Evolutionary conservation across 2,888 invertebrate genomes (phyloP), one percentile per base, ranked within the genome.

Genomic region (Oscheius sp.): DNA sequence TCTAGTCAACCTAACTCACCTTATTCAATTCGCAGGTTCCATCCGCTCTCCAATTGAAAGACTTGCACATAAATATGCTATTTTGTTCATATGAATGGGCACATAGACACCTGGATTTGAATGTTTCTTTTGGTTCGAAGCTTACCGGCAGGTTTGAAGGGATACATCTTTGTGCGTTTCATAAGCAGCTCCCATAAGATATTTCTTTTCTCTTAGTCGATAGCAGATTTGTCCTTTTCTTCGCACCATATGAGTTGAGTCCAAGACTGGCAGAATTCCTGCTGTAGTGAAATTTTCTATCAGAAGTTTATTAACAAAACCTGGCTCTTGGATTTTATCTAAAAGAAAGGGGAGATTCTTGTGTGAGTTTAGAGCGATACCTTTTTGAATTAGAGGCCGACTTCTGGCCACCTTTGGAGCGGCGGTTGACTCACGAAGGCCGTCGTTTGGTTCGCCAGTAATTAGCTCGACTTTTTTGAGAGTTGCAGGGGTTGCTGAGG

Each of bases 1-100:
- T 33, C 67, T 72, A 71, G 27, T 10, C 20, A 57, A 27, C 10
- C 25, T 75, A 72, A 45, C 76, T 74, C 66, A 75, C 84, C 34
- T 70, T 76, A 61, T 84, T 85, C 63, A 85, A 70, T 6, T 73
- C 67, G 55, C 85, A 85, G 31, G 72, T 71, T 48, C 76, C 78
- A 27, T 53, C 71, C 12, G 70, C 69, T 45, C 78, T 77, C 70
- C 74, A 82, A 27, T 82, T 82, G 65, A 84, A 76, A n/a, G 79
- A 79, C 10, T 70, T 67, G 29, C 79, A 79, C 39, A 68, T 73
- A 27, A 75, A 53, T 29, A 69, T 69, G 15, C 58, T 61, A 17
- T 66, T 65, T 10, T 57, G 42, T 15, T 33, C 33, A 46, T 75
- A 71, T n/a, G 76, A 75, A 1, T 76, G 76, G 3, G 79, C 79